Conservation (phyloP, 2,797 vertebrate species). For the Rousettus madagascariensis region DNA sequence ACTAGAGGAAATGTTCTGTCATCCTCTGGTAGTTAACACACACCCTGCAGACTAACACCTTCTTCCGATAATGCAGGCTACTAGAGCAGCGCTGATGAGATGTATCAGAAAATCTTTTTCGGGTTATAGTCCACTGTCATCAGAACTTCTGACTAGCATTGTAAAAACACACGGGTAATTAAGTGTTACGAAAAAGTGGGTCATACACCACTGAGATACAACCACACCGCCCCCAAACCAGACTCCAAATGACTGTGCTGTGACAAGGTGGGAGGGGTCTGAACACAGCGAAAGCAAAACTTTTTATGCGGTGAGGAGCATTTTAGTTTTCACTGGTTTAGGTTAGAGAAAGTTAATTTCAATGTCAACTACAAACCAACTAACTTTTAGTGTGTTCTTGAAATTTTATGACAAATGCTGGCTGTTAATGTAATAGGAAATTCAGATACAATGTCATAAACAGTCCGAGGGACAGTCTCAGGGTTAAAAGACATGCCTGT, state of each 20-base stretch:
- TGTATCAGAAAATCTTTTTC: slow-evolving; percentile 59
- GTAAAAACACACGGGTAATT: slow-evolving; percentile 73
- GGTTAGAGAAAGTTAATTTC: slow-evolving; percentile 86
- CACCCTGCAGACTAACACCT: neutral
- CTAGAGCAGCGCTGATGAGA: neutral
- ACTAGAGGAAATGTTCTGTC: slow-evolving; percentile 48
- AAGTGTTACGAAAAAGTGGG: slow-evolving; percentile 85
- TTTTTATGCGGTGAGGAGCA: slow-evolving; percentile 85
- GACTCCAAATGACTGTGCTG: slow-evolving; percentile 85
- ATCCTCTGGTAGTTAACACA: slow-evolving; percentile 9
- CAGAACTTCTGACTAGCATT: slow-evolving; percentile 63
- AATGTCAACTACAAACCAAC: slow-evolving; percentile 67
- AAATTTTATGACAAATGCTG: slow-evolving; percentile 36
- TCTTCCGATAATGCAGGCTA: neutral
- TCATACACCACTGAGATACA: slow-evolving; percentile 84
- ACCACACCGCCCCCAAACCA: slow-evolving; percentile 86
- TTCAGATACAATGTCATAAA: slow-evolving; percentile 43
- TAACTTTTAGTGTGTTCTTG: slow-evolving; percentile 59
- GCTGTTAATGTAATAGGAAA: slow-evolving; percentile 50
- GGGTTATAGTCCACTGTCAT: slow-evolving; percentile 61
- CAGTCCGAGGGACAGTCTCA: neutral
- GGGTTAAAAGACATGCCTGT: neutral
- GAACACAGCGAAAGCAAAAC: slow-evolving; percentile 87
- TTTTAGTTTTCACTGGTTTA: slow-evolving; percentile 86
- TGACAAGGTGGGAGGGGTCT: slow-evolving; percentile 81